Percentiles rank a stretch among this genome's conserved stretches.
These are phyloP conservation scores for Melanotaenia pygmaea DNA, from an alignment of 2,797 vertebrate genomes.

Conservation along the genomic window DNA sequence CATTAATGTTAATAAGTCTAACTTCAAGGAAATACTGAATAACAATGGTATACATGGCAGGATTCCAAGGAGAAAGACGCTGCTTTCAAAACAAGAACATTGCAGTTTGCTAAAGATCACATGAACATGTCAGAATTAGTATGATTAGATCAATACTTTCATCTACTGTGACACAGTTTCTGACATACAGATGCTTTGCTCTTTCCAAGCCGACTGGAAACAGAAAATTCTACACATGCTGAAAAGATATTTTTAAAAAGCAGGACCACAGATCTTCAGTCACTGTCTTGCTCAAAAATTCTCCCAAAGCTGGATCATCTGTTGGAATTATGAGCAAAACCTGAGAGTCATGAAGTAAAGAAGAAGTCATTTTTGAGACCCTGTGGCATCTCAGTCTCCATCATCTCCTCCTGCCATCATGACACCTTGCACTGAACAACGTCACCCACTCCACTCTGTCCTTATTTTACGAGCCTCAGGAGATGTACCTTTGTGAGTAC, in stretches of 20 bases:
- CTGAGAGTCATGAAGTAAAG: too few species aligned
- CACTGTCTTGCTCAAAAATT: too few species aligned
- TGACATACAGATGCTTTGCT: neutral
- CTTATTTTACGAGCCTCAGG: constrained; percentile 18
- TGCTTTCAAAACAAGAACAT: too few species aligned
- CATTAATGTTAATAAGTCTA: too few species aligned
- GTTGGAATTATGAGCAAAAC: too few species aligned
- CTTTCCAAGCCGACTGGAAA: neutral
- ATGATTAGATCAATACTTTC: neutral
- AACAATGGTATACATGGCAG: too few species aligned
- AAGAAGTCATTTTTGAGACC: too few species aligned
- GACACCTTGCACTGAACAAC: constrained; percentile 5
- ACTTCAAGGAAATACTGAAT: neutral
- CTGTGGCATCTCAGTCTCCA: neutral
- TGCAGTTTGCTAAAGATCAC: neutral
- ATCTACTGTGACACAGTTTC: neutral
- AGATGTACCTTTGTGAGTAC: constrained; percentile 32
- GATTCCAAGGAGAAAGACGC: too few species aligned
- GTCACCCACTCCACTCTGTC: constrained; percentile 4
- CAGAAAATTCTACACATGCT: neutral
- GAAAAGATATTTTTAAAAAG: neutral
- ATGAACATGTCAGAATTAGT: neutral
- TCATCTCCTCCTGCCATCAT: constrained; percentile 20
- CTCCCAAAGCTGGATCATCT: too few species aligned
- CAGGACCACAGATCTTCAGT: neutral